phyloP scores from a whole-genome alignment of 2,797 vertebrate genomes.

The Bufotes viridis region DNA sequence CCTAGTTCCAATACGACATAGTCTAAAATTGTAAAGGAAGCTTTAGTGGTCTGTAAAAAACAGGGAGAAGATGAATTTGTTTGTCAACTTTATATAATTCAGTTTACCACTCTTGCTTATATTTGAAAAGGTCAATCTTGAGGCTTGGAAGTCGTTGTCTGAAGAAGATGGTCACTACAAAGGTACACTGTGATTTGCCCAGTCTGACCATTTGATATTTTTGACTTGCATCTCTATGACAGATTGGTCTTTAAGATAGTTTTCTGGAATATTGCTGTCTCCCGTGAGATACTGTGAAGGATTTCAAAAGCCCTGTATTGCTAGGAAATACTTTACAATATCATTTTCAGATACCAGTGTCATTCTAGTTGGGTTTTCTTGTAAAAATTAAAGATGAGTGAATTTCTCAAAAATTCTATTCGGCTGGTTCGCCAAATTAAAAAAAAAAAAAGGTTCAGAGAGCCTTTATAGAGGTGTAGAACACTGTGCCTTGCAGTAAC shows the following conservation, averaged over 20 bases:
- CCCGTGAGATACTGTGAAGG: neutral
- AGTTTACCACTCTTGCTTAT: neutral
- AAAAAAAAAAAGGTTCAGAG: too few species aligned
- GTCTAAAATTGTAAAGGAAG: neutral
- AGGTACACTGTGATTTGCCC: neutral
- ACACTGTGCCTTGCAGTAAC: too few species aligned
- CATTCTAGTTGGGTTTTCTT: neutral
- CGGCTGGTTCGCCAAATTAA: too few species aligned
- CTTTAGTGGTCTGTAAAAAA: neutral
- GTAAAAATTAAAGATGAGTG: neutral
- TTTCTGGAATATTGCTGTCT: neutral
- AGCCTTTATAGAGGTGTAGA: too few species aligned
- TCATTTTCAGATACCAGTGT: constrained; percentile 3
- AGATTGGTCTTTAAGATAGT: neutral
- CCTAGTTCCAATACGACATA: neutral
- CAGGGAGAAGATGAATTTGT: neutral
- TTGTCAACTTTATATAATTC: neutral
- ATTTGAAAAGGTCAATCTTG: neutral
- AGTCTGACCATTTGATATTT: neutral
- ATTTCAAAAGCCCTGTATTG: neutral
- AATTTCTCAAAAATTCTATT: too few species aligned
- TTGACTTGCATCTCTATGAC: neutral
- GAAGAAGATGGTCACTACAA: neutral
- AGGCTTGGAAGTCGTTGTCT: neutral
- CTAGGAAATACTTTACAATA: neutral